A percentile compares a stretch with the other conserved stretches of the same genome.
Evolutionary conservation across 1,140 invertebrate species (phyloP).

Genomic region (Popillia japonica): DNA sequence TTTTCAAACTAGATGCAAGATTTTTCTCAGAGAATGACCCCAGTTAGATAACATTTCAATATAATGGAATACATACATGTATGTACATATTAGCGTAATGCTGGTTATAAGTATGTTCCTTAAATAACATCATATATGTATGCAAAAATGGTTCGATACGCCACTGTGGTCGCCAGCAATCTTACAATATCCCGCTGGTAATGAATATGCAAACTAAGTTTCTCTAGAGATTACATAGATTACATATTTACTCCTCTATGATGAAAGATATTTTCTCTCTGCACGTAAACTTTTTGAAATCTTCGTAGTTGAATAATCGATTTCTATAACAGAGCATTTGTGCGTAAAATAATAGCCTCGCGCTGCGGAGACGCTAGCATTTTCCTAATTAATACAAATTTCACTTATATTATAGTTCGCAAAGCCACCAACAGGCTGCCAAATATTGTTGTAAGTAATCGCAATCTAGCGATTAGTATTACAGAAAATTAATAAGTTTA

Average conservation of each 20-base stretch:
- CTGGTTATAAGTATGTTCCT: no score
- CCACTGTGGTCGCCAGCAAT: not conserved
- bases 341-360: constrained; percentile 10
- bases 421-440: no score
- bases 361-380: not conserved
- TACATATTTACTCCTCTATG: constrained; percentile 29
- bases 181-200: constrained; percentile 13
- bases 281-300: constrained; percentile 23
- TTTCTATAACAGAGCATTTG: constrained; percentile 22
- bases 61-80: no score
- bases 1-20: no score
- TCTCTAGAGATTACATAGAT: constrained; percentile 29
- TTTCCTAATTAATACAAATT: not conserved
- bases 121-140: not conserved
- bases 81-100: no score
- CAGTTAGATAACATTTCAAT: no score
- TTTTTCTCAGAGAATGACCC: no score
- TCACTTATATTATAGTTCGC: no score
- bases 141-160: constrained; percentile 5
- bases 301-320: constrained; percentile 32
- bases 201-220: constrained; percentile 13
- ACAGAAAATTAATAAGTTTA: not conserved
- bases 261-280: constrained; percentile 27
- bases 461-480: no score
- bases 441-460: no score